These are phyloP conservation scores for Clytia hemisphaerica DNA, from an alignment of 30 jellyfish, hydroid and myxozoan species.

Conservation along the genomic window DNA sequence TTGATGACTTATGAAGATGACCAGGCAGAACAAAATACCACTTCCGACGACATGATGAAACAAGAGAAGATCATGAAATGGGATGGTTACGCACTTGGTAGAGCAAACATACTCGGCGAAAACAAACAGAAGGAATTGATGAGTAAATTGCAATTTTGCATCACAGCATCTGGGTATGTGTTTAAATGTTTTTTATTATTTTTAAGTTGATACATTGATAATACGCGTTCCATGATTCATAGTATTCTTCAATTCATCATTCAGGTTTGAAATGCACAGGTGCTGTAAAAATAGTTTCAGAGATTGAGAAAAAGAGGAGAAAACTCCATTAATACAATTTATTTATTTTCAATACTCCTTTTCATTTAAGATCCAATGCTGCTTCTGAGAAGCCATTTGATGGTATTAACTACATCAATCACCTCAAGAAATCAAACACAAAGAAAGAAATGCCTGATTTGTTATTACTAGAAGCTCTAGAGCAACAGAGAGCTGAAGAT, in stretches of 20 bases:
- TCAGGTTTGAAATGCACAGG: background rate
- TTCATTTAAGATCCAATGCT: too few species aligned
- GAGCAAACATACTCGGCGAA: background rate
- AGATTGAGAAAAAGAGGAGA: too few species aligned
- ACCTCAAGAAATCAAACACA: background rate
- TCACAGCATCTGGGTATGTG: constrained; percentile 10
- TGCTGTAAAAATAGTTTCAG: background rate
- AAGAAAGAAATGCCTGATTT: constrained; percentile 12
- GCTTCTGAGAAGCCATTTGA: too few species aligned
- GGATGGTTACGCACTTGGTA: constrained; percentile 10
- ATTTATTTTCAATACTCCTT: too few species aligned
- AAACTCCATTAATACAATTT: too few species aligned
- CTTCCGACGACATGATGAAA: background rate
- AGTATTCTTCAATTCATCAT: background rate
- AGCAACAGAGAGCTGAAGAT: background rate
- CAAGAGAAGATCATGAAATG: background rate
- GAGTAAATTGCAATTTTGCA: constrained; percentile 14
- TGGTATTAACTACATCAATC: background rate
- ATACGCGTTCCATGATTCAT: background rate
- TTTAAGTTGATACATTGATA: background rate
- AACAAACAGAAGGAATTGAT: background rate
- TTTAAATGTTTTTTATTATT: background rate
- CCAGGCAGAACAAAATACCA: background rate
- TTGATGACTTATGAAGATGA: too few species aligned
- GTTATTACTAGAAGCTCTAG: background rate